phyloP scores from a whole-genome alignment of 2,888 invertebrate genomes.

The Trypoxylon attenuatum region DNA sequence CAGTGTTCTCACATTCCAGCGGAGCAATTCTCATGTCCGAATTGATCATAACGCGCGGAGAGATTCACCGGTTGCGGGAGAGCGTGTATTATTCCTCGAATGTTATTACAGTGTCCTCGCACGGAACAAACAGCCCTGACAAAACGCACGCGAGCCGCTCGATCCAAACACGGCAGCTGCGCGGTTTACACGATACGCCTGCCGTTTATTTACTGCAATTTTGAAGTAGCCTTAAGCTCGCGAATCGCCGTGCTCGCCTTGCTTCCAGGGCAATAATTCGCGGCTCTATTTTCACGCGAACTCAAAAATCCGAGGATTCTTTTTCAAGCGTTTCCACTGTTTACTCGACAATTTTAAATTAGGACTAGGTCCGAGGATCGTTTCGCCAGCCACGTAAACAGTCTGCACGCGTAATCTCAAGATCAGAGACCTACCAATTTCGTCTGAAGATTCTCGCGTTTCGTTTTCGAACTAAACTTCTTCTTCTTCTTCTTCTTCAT shows the following conservation, averaged over 20 bases:
- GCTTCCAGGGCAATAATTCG: neutral
- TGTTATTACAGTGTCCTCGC: slow-evolving; percentile 5
- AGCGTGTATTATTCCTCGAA: neutral
- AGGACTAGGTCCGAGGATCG: neutral
- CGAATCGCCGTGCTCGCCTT: neutral
- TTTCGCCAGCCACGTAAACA: neutral
- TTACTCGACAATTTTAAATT: neutral
- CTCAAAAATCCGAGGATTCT: neutral
- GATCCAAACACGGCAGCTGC: neutral
- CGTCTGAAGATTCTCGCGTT: too few species aligned
- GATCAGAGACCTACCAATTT: neutral
- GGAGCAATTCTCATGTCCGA: too few species aligned
- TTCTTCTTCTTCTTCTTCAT: too few species aligned
- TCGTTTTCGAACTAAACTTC: too few species aligned
- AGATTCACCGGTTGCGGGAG: too few species aligned
- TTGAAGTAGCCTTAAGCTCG: neutral
- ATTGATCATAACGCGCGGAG: too few species aligned
- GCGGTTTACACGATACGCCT: neutral
- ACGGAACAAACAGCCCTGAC: slow-evolving; percentile 14
- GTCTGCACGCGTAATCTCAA: neutral
- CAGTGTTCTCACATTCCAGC: too few species aligned
- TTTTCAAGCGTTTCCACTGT: neutral
- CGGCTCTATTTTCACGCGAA: neutral
- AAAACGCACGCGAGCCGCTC: neutral
- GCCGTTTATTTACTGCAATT: neutral